These are phyloP conservation scores for Leptobrachium ailaonicum DNA, from an alignment of 2,113 vertebrate species.

Conservation along the genomic window DNA sequence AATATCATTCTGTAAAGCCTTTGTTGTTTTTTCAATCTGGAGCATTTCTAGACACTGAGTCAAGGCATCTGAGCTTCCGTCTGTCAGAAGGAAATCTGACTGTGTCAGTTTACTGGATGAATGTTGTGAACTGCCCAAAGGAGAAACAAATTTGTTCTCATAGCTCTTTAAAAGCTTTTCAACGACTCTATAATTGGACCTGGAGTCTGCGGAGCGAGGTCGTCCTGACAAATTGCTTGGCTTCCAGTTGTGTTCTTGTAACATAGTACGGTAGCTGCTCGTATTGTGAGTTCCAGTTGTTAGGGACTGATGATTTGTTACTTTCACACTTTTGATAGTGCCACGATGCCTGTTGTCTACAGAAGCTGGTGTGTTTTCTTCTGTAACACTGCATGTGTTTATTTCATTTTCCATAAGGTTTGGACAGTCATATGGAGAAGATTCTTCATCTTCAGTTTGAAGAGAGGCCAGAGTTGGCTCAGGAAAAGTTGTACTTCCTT, in stretches of 20 bases:
- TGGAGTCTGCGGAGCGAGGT: constrained; percentile 85
- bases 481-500: constrained; percentile 56
- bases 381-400: constrained; percentile 11
- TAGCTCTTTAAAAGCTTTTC: constrained; percentile 90
- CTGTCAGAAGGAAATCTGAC: constrained; percentile 58
- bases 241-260: constrained; percentile 85
- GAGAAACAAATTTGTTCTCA: constrained; percentile 68
- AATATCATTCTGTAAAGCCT: constrained; percentile 57
- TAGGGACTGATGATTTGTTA: constrained; percentile 51
- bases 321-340: constrained; percentile 49
- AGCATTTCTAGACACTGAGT: constrained; percentile 73
- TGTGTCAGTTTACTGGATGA: constrained; percentile 58
- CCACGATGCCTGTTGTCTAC: constrained; percentile 57
- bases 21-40: constrained; percentile 70
- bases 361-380: constrained; percentile 28
- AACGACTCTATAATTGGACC: constrained; percentile 91
- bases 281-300: constrained; percentile 53
- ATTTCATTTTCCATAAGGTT: neutral
- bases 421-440: neutral
- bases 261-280: constrained; percentile 67
- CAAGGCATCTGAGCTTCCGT: constrained; percentile 60
- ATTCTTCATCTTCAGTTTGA: constrained; percentile 1
- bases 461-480: constrained; percentile 10
- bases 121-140: constrained; percentile 57
- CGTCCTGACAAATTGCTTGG: constrained; percentile 85